Base-by-base conservation (phyloP, 2,113 vertebrate genomes). In the Muscicapa adusta region DNA sequence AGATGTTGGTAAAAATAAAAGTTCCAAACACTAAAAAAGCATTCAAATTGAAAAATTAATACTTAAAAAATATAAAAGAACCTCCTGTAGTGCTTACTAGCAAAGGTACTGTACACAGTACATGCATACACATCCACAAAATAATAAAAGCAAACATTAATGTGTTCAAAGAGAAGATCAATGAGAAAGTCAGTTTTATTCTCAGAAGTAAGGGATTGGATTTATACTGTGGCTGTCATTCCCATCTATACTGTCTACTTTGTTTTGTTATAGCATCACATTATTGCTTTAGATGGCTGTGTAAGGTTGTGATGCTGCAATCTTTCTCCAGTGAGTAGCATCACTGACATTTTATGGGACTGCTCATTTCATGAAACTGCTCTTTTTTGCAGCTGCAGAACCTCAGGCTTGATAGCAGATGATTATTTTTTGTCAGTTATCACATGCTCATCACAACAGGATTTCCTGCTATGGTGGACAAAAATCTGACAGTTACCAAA, bases 261-360 rank as follows among this genome's bases (percentile, higher is more conserved):
- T 85, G 85, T 89, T 92, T 92, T 97, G 91, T 78, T 87, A 94
- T 53, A 87, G 70, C 81, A 92, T 87, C 87, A 47, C 66, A 79
- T 92, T 94, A 96, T 93, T 91, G 58, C 58, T 95, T 89, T 79
- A 90, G 95, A 93, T 88, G 66, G 71, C 71, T 85, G 25, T 88
- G 58, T 61, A 70, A 93, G 66, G 45, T 73, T 94, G 93, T 94
- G 95, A 94, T 95, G 88, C 78, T 76, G 78, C 85, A 93, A 89
- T 91, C 88, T 91, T 91, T 96, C 92, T 95, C 62, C 67, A 88
- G 74, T 79, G 92, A 90, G 82, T 85, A 95, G 42, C 62, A 91
- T 82, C 81, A 45, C 66, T 93, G 90, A 91, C 81, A 83, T 83
- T 94, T 96, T 95, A 95, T 82, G 85, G 74, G 71, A 93, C 58